These are phyloP conservation scores for Nebria salina DNA, from an alignment of 2,888 invertebrate genomes.

Conservation along the genomic window DNA sequence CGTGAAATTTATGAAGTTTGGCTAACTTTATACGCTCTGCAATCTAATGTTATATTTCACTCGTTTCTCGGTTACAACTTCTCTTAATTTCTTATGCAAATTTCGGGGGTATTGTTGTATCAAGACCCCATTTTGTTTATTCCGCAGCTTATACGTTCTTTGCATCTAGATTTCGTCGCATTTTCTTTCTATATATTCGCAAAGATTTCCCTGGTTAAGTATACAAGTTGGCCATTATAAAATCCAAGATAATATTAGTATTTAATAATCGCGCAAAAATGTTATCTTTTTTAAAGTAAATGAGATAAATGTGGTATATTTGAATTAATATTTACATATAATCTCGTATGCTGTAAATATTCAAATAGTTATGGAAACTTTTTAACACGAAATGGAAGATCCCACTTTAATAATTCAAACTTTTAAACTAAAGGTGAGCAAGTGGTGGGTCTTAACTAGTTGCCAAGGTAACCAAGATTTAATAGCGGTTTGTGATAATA, in stretches of 20 bases:
- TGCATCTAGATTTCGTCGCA: background rate
- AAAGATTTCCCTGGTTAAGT: conserved; percentile 14
- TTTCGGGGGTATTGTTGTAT: conserved; percentile 31
- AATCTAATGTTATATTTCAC: conserved; percentile 25
- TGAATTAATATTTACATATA: conserved; percentile 16
- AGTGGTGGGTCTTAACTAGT: conserved; percentile 15
- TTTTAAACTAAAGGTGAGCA: conserved; percentile 8
- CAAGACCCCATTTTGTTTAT: conserved; percentile 36
- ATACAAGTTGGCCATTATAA: background rate
- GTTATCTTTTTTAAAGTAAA: background rate
- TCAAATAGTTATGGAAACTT: conserved; percentile 29
- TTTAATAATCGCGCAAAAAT: background rate
- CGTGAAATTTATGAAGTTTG: background rate
- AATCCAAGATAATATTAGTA: background rate
- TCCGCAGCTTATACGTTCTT: conserved; percentile 21
- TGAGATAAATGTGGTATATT: background rate
- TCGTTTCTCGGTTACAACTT: conserved; percentile 24
- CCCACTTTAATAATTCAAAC: conserved; percentile 31
- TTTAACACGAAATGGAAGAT: background rate
- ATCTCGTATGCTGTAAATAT: conserved; percentile 17
- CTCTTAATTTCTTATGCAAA: conserved; percentile 40
- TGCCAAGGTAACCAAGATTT: conserved; percentile 18
- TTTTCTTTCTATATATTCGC: background rate
- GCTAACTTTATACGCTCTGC: background rate
- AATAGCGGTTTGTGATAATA: conserved; percentile 19